Evolutionary conservation across 2,113 vertebrate genomes (phyloP).

Genomic region (Urocolius indicus): DNA sequence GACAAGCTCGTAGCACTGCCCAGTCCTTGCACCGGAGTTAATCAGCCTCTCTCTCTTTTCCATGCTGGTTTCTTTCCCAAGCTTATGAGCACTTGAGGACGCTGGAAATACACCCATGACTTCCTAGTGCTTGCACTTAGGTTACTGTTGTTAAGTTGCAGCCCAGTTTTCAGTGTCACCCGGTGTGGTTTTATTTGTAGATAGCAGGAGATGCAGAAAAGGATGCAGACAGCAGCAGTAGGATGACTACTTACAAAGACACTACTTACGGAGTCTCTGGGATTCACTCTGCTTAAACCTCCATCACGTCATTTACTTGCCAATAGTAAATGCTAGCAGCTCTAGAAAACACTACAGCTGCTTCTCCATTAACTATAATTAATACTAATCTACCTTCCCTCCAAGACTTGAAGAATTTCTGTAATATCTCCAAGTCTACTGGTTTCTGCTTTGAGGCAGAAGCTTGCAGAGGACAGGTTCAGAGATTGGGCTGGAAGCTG

Average conservation of each 20-base stretch:
- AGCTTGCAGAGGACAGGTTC: neutral
- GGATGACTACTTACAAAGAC: neutral
- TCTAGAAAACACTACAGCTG: neutral
- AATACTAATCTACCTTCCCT: neutral
- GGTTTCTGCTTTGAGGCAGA: neutral
- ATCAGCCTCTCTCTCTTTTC: neutral
- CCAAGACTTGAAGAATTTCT: neutral
- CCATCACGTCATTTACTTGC: neutral
- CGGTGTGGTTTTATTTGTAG: neutral
- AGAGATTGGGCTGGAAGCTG: neutral
- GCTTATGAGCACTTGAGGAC: neutral
- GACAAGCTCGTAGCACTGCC: neutral
- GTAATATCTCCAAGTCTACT: neutral
- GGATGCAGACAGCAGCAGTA: neutral
- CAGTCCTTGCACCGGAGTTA: neutral
- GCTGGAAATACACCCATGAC: neutral
- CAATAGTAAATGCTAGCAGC: neutral
- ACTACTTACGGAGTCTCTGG: neutral
- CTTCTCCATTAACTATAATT: neutral
- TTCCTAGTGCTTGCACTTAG: neutral
- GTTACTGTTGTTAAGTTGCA: neutral
- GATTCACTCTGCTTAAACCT: neutral
- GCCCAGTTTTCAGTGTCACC: neutral
- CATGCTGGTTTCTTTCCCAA: neutral
- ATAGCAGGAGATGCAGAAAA: neutral